A percentile compares a stretch with the other conserved stretches of the same genome.
phyloP scores from a whole-genome alignment of 1,140 invertebrate genomes.

The Spodoptera frugiperda region DNA sequence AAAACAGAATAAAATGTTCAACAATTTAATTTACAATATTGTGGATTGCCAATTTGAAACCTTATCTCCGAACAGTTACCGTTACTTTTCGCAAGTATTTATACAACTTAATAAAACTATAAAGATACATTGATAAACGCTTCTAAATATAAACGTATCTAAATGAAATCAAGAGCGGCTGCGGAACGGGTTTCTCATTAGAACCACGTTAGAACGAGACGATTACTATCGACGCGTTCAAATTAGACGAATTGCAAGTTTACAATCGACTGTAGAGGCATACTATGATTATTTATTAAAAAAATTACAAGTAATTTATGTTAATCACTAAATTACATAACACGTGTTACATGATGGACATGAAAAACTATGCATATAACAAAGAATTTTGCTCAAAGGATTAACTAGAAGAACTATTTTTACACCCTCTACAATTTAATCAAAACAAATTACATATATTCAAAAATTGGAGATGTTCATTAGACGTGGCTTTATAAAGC shows the following conservation, averaged over 20 bases:
- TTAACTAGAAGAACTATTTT: no score
- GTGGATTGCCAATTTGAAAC: neutral
- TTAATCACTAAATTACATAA: no score
- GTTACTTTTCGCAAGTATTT: conserved; percentile 12
- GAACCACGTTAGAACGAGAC: conserved; percentile 33
- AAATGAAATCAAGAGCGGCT: conserved; percentile 55
- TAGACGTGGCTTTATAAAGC: no score
- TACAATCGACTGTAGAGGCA: neutral
- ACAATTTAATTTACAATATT: no score
- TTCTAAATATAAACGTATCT: conserved; percentile 48
- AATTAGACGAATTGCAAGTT: conserved; percentile 21
- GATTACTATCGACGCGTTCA: conserved; percentile 8
- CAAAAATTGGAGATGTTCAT: no score
- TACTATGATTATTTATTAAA: neutral
- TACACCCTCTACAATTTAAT: no score
- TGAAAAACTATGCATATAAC: no score
- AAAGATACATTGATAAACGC: conserved; percentile 27
- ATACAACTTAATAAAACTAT: conserved; percentile 23
- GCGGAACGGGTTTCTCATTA: conserved; percentile 50
- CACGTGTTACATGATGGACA: no score
- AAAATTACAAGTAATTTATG: no score
- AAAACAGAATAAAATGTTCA: no score
- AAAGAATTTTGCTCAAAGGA: no score
- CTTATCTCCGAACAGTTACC: neutral
- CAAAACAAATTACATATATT: no score